Conservation (phyloP, 53 echinoderm and acorn worm genomes). For the Actinopyga echinites region DNA sequence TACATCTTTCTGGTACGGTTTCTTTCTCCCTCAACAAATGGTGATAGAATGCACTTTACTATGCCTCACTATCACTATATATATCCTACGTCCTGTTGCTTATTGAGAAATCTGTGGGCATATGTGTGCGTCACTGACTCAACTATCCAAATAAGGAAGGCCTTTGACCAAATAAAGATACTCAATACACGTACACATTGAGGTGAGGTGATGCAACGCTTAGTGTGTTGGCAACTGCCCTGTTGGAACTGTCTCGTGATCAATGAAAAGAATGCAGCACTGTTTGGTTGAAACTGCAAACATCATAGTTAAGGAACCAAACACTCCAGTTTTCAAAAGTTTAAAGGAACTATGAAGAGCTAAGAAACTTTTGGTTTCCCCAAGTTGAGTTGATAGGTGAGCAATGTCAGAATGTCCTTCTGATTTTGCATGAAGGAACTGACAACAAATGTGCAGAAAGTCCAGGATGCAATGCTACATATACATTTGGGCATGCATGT, state of each 20-base stretch:
- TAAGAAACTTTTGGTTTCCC: too few relatives aligned
- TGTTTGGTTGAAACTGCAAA: too few relatives aligned
- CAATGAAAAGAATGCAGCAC: conserved; percentile 7
- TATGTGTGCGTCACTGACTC: conserved; percentile 16
- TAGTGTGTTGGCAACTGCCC: conserved; percentile 7
- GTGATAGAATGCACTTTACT: neutral
- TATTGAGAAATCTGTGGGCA: conserved; percentile 6
- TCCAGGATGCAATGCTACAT: too few relatives aligned
- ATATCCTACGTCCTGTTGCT: neutral
- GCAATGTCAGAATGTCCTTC: too few relatives aligned
- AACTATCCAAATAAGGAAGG: conserved; percentile 3
- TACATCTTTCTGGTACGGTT: conserved; percentile 8
- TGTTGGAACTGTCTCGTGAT: conserved; percentile 20
- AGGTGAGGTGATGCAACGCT: neutral
- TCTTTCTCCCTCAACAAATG: neutral
- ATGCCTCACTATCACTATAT: neutral
- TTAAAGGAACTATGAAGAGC: too few relatives aligned
- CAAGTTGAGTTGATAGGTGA: too few relatives aligned
- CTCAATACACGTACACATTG: neutral
- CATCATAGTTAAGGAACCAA: too few relatives aligned
- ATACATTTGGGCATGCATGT: too few relatives aligned
- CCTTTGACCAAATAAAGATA: neutral
- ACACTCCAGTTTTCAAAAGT: too few relatives aligned
- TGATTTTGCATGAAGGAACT: too few relatives aligned
- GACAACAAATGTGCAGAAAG: too few relatives aligned